Evolutionary conservation across 1,140 invertebrate species (phyloP).

Genomic region (Ceratina japonica): DNA sequence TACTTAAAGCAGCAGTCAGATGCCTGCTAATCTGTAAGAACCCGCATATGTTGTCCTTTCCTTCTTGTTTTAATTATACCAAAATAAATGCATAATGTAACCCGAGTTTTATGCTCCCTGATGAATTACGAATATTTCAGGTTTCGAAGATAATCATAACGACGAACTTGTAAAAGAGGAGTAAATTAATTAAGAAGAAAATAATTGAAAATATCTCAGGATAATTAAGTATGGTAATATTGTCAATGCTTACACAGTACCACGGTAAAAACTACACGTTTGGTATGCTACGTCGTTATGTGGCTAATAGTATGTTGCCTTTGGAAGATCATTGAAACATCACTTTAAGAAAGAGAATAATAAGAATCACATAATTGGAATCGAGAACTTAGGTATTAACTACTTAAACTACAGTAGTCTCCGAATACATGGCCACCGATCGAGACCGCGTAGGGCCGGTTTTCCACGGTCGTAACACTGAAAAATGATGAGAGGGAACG

Average conservation of each 20-base stretch:
- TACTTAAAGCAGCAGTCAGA: too few species aligned
- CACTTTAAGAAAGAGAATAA: background rate
- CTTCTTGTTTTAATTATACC: too few species aligned
- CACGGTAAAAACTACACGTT: slow-evolving; percentile 37
- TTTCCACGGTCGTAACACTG: too few species aligned
- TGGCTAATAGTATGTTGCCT: slow-evolving; percentile 24
- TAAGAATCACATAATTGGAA: slow-evolving; percentile 23
- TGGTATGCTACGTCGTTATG: slow-evolving; percentile 46
- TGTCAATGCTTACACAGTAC: slow-evolving; percentile 42
- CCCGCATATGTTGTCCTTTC: too few species aligned
- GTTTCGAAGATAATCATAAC: slow-evolving; percentile 39
- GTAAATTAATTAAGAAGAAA: slow-evolving; percentile 16
- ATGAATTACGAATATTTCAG: slow-evolving; percentile 50
- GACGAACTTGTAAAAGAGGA: slow-evolving; percentile 11
- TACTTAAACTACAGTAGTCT: too few species aligned
- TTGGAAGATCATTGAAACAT: slow-evolving; percentile 33
- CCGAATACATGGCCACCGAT: too few species aligned
- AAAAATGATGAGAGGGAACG: too few species aligned
- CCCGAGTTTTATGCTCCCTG: slow-evolving; percentile 24
- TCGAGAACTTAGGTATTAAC: background rate
- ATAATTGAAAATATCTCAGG: slow-evolving; percentile 31
- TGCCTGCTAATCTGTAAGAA: too few species aligned
- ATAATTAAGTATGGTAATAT: slow-evolving; percentile 30
- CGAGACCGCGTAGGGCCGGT: too few species aligned
- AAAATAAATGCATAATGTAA: too few species aligned